Percentiles rank a stretch among this genome's conserved stretches.
These are phyloP conservation scores for Synanceia verrucosa DNA, from an alignment of 2,797 vertebrate species.

Conservation along the genomic window DNA sequence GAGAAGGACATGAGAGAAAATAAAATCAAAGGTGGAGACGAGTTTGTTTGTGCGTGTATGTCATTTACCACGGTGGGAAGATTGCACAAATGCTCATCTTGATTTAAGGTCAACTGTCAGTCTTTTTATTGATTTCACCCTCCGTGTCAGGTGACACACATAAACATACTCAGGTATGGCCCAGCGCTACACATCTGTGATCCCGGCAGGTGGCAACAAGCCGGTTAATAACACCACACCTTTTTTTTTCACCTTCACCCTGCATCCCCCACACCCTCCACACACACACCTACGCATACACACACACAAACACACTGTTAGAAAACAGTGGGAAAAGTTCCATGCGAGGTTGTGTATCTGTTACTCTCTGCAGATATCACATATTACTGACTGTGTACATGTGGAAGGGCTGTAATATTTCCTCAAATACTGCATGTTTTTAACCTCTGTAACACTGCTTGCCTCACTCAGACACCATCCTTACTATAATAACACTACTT, in stretches of 20 bases:
- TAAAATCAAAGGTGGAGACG: conserved; percentile 25
- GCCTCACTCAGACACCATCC: too few species aligned
- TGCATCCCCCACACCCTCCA: background rate
- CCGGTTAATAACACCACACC: conserved; percentile 65
- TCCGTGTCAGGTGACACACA: conserved; percentile 28
- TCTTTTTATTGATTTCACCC: conserved; percentile 52
- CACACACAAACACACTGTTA: background rate
- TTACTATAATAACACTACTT: background rate
- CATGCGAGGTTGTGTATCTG: background rate
- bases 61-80: conserved; percentile 64
- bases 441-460: background rate
- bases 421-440: background rate
- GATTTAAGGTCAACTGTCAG: conserved; percentile 65
- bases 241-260: conserved; percentile 32
- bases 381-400: background rate
- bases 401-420: background rate
- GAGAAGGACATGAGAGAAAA: conserved; percentile 11
- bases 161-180: conserved; percentile 44
- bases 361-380: background rate
- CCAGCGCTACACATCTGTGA: conserved; percentile 53
- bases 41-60: conserved; percentile 20
- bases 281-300: background rate
- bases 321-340: background rate
- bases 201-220: conserved; percentile 75
- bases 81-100: conserved; percentile 48